Conservation (phyloP, 2,888 invertebrate species). For the Leucophenga montana region DNA sequence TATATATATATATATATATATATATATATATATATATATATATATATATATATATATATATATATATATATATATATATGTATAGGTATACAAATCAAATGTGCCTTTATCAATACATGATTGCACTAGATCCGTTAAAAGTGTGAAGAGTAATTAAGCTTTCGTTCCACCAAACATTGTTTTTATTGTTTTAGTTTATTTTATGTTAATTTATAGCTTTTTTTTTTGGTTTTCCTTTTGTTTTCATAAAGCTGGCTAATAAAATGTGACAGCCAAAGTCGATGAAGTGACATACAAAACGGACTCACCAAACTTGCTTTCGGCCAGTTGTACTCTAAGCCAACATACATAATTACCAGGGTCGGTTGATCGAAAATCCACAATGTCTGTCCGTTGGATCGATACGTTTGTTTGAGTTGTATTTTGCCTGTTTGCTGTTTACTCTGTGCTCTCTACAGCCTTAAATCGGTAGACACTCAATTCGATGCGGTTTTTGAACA, state of each 20-base stretch:
- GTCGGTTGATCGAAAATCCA: background rate
- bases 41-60: too few species aligned
- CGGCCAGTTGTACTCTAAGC: background rate
- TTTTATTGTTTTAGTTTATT: background rate
- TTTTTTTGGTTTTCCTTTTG: constrained; percentile 23
- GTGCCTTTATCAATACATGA: too few species aligned
- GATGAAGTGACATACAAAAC: constrained; percentile 29
- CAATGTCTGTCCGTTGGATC: constrained; percentile 33
- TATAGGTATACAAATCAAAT: too few species aligned
- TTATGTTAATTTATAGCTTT: background rate
- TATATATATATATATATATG: too few species aligned
- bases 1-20: too few species aligned
- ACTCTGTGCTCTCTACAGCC: constrained; percentile 28
- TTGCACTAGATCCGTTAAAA: too few species aligned
- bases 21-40: too few species aligned
- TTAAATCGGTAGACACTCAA: constrained; percentile 36
- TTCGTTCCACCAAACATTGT: background rate
- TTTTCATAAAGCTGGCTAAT: constrained; percentile 43
- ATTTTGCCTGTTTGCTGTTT: background rate
- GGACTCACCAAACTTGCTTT: constrained; percentile 14
- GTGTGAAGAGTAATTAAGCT: too few species aligned
- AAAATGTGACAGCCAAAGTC: constrained; percentile 46
- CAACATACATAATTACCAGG: background rate
- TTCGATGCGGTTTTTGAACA: constrained; percentile 58
- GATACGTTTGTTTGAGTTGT: constrained; percentile 22